Conservation (phyloP, 1,140 invertebrate species). For the Anastrepha ludens region DNA sequence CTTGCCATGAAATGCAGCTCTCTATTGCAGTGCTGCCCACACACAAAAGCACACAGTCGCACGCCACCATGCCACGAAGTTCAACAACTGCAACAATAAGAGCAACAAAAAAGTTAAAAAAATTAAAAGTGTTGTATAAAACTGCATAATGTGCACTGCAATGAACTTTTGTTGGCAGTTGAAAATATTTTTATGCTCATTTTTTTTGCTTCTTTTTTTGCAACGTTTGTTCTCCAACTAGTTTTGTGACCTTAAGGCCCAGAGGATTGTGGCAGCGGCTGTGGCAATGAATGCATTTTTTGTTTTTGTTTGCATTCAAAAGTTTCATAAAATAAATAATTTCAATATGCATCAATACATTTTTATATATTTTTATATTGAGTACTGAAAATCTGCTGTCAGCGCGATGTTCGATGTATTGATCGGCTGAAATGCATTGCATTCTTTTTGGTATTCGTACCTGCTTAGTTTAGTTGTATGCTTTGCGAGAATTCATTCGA, state of each 20-base stretch:
- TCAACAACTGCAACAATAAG: conserved; percentile 43
- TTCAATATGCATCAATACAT: conserved; percentile 27
- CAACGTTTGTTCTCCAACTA: conserved; percentile 33
- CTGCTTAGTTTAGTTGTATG: background rate
- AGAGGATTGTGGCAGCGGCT: background rate
- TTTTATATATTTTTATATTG: background rate
- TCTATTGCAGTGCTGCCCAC: conserved; percentile 26
- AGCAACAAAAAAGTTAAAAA: background rate
- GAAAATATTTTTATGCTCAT: background rate
- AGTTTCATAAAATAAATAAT: background rate
- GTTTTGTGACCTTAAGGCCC: background rate
- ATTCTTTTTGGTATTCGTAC: no score
- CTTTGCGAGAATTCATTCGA: background rate
- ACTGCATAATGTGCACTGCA: conserved; percentile 7
- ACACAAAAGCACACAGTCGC: background rate
- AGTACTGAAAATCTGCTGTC: no score
- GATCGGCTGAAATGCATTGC: no score
- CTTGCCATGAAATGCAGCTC: conserved; percentile 32
- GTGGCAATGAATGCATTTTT: background rate
- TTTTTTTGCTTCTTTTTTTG: background rate
- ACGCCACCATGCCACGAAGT: conserved; percentile 3
- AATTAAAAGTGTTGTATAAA: conserved; percentile 37
- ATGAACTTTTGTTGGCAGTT: conserved; percentile 27
- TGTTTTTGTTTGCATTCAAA: background rate
- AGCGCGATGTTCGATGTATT: no score